Base-by-base conservation (phyloP, 1,140 invertebrate genomes). In the Drosophila ironensis region DNA sequence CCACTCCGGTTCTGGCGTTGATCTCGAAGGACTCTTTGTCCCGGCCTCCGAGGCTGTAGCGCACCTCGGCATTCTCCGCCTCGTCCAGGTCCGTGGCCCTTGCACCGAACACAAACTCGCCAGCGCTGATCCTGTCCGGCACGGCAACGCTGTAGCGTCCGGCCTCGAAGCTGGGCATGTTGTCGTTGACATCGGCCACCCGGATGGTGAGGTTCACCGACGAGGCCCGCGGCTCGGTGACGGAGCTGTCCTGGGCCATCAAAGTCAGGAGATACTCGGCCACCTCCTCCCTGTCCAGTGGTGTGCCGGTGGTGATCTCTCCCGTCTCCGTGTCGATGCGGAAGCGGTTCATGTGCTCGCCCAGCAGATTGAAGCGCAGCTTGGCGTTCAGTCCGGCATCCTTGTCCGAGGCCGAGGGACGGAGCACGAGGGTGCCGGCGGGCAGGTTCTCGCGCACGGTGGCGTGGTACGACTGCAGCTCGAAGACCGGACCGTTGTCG, bases 401-500 rank as follows among this genome's bases (percentile, higher is more conserved):
- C 80, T 93, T 94, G 88, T 98, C 97, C 3, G 92, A 93, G 3
- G 96, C 96, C 37, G 91, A 89, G 3, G 95, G 94, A 68, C 92
- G 92, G 2, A 95, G 90, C 6, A 97, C 94, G 71, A 93, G 92
- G 0, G 95, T 94, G 17, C 94, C 95, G 6, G 92, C 75, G 0
- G 94, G 92, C 25, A 93, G 91, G 89, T 97, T 97, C 91, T 98
- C 97, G 40, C 92, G 91, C 0, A 98, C 93, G 17, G 89, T 92
- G 0, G 95, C 94, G 72, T 92, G 92, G 88, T 97, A 98, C 17
- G 94, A 94, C 76, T 95, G 93, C 52, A 95, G 92, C 71, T 94
- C 94, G 78, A 97, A 97, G 71, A 95, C 93, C 0, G 97, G 97
- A 73, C 93, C 94, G 89, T 98, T 97, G 90, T 99, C 97, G 89